These are phyloP conservation scores for Solea solea DNA, from an alignment of 2,113 vertebrate genomes.

Conservation along the genomic window DNA sequence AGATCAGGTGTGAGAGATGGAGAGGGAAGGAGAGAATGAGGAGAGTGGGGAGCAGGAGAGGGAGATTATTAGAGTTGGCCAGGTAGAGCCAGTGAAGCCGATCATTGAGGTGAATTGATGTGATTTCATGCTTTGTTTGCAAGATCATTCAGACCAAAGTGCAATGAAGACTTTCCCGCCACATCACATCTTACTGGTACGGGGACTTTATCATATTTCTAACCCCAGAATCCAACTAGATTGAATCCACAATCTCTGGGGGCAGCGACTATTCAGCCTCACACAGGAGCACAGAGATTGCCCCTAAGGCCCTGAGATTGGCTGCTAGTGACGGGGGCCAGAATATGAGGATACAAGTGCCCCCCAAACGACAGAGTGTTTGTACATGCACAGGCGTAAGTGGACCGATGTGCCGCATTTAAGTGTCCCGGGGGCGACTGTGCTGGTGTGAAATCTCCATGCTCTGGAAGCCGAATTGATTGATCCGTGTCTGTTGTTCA, in stretches of 20 bases:
- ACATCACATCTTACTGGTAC: constrained; percentile 83
- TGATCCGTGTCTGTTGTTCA: constrained; percentile 73
- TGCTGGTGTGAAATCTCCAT: constrained; percentile 62
- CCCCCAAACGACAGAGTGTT: constrained; percentile 59
- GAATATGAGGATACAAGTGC: constrained; percentile 61
- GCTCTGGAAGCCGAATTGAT: constrained; percentile 67
- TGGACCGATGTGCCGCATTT: constrained; percentile 56
- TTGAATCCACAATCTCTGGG: constrained; percentile 82
- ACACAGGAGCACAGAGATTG: constrained; percentile 72
- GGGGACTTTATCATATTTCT: constrained; percentile 84
- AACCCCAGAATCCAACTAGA: constrained; percentile 80
- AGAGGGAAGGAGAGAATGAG: constrained; percentile 58
- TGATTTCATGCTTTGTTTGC: constrained; percentile 90
- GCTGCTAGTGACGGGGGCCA: constrained; percentile 75
- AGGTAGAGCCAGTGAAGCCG: constrained; percentile 86
- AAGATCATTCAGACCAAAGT: constrained; percentile 85
- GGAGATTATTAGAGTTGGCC: constrained; percentile 84
- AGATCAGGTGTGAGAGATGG: constrained; percentile 60
- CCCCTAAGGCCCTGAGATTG: constrained; percentile 77
- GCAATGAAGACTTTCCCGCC: constrained; percentile 85
- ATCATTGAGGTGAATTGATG: constrained; percentile 88
- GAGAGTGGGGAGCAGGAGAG: constrained; percentile 67
- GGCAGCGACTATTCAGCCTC: constrained; percentile 72
- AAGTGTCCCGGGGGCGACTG: constrained; percentile 43
- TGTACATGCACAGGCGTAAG: constrained; percentile 70